These are phyloP conservation scores for Phalera bucephala DNA, from an alignment of 2,888 invertebrate species.

Conservation along the genomic window DNA sequence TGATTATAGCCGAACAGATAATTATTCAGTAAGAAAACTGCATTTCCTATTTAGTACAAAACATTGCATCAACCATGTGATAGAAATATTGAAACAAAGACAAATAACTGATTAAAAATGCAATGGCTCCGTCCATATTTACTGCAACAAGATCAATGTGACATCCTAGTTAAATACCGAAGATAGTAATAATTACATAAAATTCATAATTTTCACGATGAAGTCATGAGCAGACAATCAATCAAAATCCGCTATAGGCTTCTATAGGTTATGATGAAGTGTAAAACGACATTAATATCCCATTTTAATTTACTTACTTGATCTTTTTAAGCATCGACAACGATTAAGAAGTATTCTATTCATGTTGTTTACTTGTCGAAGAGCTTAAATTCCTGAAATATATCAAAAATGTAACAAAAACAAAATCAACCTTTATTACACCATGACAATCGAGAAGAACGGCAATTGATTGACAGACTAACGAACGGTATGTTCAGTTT, in stretches of 20 bases:
- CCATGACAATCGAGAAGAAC: slow-evolving; percentile 59
- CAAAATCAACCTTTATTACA: slow-evolving; percentile 74
- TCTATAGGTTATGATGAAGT: slow-evolving; percentile 35
- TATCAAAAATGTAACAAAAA: slow-evolving; percentile 66
- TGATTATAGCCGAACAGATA: too few species aligned
- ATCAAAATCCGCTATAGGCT: slow-evolving; percentile 52
- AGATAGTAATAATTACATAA: slow-evolving; percentile 26
- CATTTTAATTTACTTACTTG: slow-evolving; percentile 56
- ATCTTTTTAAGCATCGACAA: slow-evolving; percentile 66
- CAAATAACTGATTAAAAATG: background rate
- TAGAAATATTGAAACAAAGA: slow-evolving; percentile 3
- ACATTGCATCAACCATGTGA: slow-evolving; percentile 42
- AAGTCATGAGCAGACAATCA: slow-evolving; percentile 56
- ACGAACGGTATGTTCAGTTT: too few species aligned
- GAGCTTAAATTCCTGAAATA: slow-evolving; percentile 40
- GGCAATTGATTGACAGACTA: background rate
- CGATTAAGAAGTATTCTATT: slow-evolving; percentile 67
- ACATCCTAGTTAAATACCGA: background rate
- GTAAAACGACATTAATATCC: slow-evolving; percentile 16
- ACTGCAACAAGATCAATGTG: background rate
- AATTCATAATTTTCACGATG: slow-evolving; percentile 35
- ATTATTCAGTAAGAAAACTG: too few species aligned
- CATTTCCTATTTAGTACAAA: background rate
- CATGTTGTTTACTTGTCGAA: slow-evolving; percentile 51
- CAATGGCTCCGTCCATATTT: background rate